phyloP scores from a whole-genome alignment of 2,113 vertebrate genomes.

The Xenopus laevis region DNA sequence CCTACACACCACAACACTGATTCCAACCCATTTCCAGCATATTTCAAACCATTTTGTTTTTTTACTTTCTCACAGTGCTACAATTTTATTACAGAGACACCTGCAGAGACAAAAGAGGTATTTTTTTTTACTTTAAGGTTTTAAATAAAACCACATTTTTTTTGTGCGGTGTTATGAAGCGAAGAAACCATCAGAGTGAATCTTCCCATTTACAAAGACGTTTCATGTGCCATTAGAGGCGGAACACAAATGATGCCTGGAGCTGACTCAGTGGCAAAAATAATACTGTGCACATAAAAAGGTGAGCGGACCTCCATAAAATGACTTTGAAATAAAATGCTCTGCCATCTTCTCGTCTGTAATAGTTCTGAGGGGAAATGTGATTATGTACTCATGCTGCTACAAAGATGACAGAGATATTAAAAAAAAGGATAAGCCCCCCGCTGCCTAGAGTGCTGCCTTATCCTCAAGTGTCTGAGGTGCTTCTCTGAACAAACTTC shows the following conservation, averaged over 20 bases:
- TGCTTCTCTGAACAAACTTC: slow-evolving; percentile 18
- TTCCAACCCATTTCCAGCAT: too few relatives aligned
- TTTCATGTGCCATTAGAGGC: not conserved
- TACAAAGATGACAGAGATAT: not conserved
- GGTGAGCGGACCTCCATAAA: slow-evolving; percentile 4
- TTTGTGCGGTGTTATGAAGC: not conserved
- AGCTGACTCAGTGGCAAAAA: not conserved
- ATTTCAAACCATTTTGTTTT: too few relatives aligned
- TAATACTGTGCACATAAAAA: slow-evolving; percentile 3
- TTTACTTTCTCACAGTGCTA: too few relatives aligned
- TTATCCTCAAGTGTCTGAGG: slow-evolving; percentile 1
- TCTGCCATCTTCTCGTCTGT: not conserved
- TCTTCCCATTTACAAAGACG: not conserved
- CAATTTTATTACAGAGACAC: too few relatives aligned
- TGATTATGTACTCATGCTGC: slow-evolving; percentile 20
- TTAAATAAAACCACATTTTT: too few relatives aligned
- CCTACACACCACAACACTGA: too few relatives aligned
- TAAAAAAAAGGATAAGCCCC: not conserved
- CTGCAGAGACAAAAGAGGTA: too few relatives aligned
- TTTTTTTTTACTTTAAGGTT: too few relatives aligned
- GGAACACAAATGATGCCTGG: not conserved
- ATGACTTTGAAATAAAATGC: slow-evolving; percentile 1
- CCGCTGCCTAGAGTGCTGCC: not conserved
- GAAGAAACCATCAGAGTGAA: not conserved
- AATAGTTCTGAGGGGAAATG: slow-evolving; percentile 26